A percentile compares a stretch with the other conserved stretches of the same genome.
Conservation (phyloP, 2,797 vertebrate species). For the Adrianichthys oophorus region DNA sequence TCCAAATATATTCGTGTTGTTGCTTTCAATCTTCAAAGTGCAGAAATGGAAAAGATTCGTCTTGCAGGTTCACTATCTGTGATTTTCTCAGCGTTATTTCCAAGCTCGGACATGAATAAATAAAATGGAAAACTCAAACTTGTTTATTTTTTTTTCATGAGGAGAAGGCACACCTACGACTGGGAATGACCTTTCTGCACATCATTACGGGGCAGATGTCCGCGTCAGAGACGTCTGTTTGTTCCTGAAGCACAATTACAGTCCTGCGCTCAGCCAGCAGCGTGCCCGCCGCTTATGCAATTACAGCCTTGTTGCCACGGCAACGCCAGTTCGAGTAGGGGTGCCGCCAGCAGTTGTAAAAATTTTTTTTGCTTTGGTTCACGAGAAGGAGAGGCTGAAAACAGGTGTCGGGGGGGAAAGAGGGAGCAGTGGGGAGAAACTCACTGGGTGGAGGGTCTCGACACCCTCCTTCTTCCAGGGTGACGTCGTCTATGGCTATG, state of each 20-base stretch:
- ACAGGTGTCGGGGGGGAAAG: slow-evolving; percentile 8
- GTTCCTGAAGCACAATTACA: slow-evolving; percentile 61
- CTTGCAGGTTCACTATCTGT: neutral
- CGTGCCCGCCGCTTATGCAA: slow-evolving; percentile 61
- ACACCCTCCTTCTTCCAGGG: slow-evolving; percentile 94
- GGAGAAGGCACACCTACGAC: slow-evolving; percentile 1
- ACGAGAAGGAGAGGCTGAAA: neutral
- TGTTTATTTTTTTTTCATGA: slow-evolving; percentile 7
- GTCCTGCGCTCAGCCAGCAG: slow-evolving; percentile 38
- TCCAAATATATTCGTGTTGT: slow-evolving; percentile 40
- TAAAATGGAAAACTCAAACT: slow-evolving; percentile 16
- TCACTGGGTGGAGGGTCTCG: slow-evolving; percentile 89
- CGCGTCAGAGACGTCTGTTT: slow-evolving; percentile 28
- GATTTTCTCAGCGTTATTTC: slow-evolving; percentile 18
- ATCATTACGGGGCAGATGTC: too few species aligned
- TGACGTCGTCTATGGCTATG: slow-evolving; percentile 95
- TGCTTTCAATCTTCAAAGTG: slow-evolving; percentile 27
- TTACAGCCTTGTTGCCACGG: slow-evolving; percentile 62
- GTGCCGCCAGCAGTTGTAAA: slow-evolving; percentile 39
- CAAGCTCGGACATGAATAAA: slow-evolving; percentile 14
- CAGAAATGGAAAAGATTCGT: slow-evolving; percentile 21
- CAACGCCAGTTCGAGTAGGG: slow-evolving; percentile 35
- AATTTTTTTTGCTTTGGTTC: slow-evolving; percentile 34
- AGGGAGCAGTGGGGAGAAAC: slow-evolving; percentile 42
- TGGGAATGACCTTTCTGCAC: slow-evolving; percentile 1